A percentile compares a stretch with the other conserved stretches of the same genome.
These are phyloP conservation scores for Petromus typicus DNA, from an alignment of 2,113 vertebrate genomes.

Conservation along the genomic window DNA sequence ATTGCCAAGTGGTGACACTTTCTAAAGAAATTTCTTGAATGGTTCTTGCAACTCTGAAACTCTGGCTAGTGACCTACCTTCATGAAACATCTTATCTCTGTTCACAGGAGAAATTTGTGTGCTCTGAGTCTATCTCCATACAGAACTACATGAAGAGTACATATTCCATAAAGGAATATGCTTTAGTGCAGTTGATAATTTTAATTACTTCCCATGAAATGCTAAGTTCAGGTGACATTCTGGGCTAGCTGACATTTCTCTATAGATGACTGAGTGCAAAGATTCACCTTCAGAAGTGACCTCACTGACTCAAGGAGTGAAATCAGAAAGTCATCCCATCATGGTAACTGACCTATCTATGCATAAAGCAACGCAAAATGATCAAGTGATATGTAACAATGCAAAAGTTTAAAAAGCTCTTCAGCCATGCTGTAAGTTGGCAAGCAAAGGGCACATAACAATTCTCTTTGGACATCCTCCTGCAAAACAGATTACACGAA, in stretches of 20 bases:
- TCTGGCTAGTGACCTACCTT: not conserved
- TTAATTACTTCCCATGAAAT: not conserved
- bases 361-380: not conserved
- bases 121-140: not conserved
- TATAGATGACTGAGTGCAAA: not conserved
- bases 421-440: not conserved
- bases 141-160: not conserved
- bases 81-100: not conserved
- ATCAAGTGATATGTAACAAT: not conserved
- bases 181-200: not conserved
- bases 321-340: not conserved
- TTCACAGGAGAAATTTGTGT: not conserved
- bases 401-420: not conserved
- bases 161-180: too few species aligned
- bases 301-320: not conserved
- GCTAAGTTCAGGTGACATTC: not conserved
- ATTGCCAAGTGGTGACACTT: not conserved
- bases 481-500: not conserved
- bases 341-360: not conserved
- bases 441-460: not conserved
- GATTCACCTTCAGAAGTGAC: not conserved
- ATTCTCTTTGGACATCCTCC: not conserved
- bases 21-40: not conserved
- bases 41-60: not conserved
- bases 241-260: not conserved